Conservation (phyloP, 1,140 invertebrate genomes). For the Pristionchus pacificus region DNA sequence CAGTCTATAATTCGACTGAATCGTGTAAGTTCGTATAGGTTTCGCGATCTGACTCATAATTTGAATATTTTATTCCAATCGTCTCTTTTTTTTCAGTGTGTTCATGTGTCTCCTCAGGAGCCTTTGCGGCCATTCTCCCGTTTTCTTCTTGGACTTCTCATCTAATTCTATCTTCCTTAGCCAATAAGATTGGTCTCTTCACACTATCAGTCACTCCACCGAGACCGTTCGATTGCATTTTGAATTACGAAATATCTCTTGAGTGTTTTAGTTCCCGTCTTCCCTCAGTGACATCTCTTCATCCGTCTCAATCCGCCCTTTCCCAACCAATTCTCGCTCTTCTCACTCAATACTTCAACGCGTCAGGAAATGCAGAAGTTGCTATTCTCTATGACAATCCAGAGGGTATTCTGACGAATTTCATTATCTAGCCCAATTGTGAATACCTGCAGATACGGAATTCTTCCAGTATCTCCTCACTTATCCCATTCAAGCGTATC, state of each 20-base stretch:
- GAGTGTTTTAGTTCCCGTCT: background rate
- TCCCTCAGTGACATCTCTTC: background rate
- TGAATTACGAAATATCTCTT: background rate
- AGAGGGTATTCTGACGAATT: background rate
- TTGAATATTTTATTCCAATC: background rate
- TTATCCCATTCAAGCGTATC: background rate
- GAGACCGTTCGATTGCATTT: background rate
- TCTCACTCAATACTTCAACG: background rate
- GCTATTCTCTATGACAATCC: background rate
- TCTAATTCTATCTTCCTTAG: background rate
- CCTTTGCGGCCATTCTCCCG: background rate
- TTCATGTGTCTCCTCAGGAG: background rate
- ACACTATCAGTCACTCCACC: background rate
- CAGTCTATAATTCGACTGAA: background rate
- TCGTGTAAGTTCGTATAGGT: background rate
- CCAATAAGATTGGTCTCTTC: background rate
- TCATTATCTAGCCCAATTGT: background rate
- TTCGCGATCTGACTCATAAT: background rate
- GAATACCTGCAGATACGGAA: background rate
- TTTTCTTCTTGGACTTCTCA: background rate
- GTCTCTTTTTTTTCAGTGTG: background rate
- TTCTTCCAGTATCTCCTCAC: background rate
- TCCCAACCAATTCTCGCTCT: background rate
- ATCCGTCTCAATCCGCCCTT: background rate
- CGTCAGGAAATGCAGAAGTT: background rate